Percentiles rank a stretch among this genome's conserved stretches.
Conservation (phyloP, 2,113 vertebrate genomes). For the Tylochromis polylepis region DNA sequence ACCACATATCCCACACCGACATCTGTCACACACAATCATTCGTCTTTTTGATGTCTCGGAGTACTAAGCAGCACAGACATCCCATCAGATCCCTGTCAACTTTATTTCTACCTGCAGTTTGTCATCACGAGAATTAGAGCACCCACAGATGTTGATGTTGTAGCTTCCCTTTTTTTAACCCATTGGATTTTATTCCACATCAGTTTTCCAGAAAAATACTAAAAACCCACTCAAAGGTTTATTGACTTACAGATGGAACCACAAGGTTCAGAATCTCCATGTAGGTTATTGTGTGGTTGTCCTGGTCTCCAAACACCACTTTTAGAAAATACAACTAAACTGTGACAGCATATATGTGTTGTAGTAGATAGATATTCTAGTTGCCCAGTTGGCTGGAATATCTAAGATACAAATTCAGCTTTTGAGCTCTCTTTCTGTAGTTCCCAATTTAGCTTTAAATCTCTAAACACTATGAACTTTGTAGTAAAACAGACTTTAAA, state of each 20-base stretch:
- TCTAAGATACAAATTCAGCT: background rate
- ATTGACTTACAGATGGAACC: background rate
- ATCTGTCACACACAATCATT: conserved; percentile 41
- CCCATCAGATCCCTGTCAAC: conserved; percentile 46
- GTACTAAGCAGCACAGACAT: conserved; percentile 26
- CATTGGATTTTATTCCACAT: background rate
- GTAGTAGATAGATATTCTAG: background rate
- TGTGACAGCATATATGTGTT: background rate
- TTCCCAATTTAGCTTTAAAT: background rate
- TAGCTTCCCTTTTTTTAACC: background rate
- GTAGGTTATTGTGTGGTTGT: background rate
- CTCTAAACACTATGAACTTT: background rate
- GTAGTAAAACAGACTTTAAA: background rate
- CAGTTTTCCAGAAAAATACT: background rate
- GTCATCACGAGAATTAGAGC: conserved; percentile 16
- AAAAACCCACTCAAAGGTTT: background rate
- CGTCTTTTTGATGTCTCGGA: conserved; percentile 6
- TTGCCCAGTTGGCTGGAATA: background rate
- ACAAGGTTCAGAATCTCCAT: background rate
- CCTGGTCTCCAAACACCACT: background rate
- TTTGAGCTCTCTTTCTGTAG: background rate
- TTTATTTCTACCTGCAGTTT: conserved; percentile 41
- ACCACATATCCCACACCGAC: conserved; percentile 4
- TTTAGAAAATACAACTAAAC: background rate
- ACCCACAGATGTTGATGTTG: background rate